Evolutionary conservation across 2,113 vertebrate genomes (phyloP).

Genomic region (Myrmophylax atrothorax): DNA sequence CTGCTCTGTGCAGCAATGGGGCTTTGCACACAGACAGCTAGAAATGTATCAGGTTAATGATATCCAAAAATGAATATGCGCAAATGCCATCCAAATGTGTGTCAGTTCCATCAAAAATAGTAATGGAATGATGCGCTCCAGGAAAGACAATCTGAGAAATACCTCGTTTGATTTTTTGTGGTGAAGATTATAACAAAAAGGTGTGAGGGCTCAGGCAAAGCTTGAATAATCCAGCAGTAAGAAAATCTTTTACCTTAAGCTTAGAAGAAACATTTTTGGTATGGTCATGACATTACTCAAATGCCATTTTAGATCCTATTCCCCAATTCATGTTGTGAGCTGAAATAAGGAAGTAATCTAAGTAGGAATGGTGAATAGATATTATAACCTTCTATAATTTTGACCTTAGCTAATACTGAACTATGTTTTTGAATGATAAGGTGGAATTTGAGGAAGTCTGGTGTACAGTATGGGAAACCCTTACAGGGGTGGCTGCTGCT

Average conservation of each 20-base stretch:
- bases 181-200: neutral
- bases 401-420: neutral
- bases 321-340: neutral
- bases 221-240: neutral
- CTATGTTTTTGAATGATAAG: neutral
- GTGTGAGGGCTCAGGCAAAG: neutral
- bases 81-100: neutral
- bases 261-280: neutral
- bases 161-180: neutral
- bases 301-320: neutral
- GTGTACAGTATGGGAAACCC: neutral
- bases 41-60: neutral
- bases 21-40: neutral
- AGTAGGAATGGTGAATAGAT: neutral
- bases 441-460: neutral
- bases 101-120: neutral
- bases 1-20: neutral
- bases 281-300: neutral
- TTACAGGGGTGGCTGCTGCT: neutral
- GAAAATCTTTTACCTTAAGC: neutral
- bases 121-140: neutral
- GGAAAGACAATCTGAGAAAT: neutral
- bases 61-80: neutral
- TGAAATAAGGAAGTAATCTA: neutral
- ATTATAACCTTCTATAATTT: neutral